These are phyloP conservation scores for Pipistrellus pygmaeus DNA, from an alignment of 2,797 vertebrate species.

Conservation along the genomic window DNA sequence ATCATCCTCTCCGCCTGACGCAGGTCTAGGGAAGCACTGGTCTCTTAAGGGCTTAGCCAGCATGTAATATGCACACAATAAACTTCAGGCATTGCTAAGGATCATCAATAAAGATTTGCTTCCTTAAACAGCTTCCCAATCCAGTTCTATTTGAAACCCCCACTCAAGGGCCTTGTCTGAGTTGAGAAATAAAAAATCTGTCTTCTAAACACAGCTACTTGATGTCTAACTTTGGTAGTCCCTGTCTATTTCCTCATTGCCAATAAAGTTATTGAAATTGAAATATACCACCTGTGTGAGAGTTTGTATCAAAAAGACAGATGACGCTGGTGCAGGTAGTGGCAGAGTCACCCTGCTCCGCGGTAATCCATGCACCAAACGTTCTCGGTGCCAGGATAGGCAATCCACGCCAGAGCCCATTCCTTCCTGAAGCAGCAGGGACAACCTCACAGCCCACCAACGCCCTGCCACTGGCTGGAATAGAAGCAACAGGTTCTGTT, in stretches of 20 bases:
- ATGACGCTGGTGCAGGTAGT: slow-evolving; percentile 67
- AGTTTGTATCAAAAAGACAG: slow-evolving; percentile 63
- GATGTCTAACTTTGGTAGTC: too few relatives aligned
- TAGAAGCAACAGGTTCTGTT: neutral
- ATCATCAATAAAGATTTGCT: neutral
- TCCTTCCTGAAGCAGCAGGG: too few relatives aligned
- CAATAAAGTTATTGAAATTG: slow-evolving; percentile 77
- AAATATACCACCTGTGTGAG: slow-evolving; percentile 74
- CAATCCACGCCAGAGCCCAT: neutral
- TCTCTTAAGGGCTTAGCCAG: neutral
- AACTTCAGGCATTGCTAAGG: neutral
- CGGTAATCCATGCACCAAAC: slow-evolving; percentile 41
- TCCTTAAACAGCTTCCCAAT: neutral
- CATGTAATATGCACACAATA: rapidly evolving
- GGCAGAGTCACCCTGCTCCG: slow-evolving; percentile 68
- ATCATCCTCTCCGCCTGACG: neutral
- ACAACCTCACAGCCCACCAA: neutral
- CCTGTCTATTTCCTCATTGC: slow-evolving; percentile 52
- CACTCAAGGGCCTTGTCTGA: neutral
- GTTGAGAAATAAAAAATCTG: slow-evolving; percentile 37
- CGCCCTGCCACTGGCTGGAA: neutral
- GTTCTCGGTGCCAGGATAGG: neutral
- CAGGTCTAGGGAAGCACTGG: neutral
- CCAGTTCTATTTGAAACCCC: neutral
- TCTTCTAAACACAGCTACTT: neutral